These are phyloP conservation scores for Pharmacophagus antenor DNA, from an alignment of 2,888 invertebrate genomes.

Conservation along the genomic window DNA sequence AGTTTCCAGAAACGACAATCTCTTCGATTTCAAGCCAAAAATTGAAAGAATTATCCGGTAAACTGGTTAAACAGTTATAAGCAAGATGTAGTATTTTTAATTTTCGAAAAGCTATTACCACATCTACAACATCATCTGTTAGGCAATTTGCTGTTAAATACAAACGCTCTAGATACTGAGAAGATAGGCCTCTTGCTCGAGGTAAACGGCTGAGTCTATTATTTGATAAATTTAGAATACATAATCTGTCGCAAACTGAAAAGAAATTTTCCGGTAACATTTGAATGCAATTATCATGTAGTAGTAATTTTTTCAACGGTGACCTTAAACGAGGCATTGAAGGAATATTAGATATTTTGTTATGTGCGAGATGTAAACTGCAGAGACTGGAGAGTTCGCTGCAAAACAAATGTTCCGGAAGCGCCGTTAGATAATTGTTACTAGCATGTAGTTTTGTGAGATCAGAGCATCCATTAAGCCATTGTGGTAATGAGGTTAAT, in stretches of 20 bases:
- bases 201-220: slow-evolving; percentile 88
- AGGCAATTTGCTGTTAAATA: slow-evolving; percentile 89
- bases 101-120: slow-evolving; percentile 83
- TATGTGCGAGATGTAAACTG: slow-evolving; percentile 88
- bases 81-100: slow-evolving; percentile 87
- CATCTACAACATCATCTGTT: slow-evolving; percentile 84
- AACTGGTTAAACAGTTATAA: slow-evolving; percentile 87
- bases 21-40: slow-evolving; percentile 91
- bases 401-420: slow-evolving; percentile 87
- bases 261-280: slow-evolving; percentile 89
- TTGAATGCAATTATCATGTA: slow-evolving; percentile 90
- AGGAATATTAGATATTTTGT: slow-evolving; percentile 87
- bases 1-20: slow-evolving; percentile 90
- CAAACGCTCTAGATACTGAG: slow-evolving; percentile 83
- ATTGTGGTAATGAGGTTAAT: slow-evolving; percentile 86
- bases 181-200: slow-evolving; percentile 81
- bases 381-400: slow-evolving; percentile 87
- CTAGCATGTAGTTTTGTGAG: slow-evolving; percentile 87
- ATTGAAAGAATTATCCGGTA: slow-evolving; percentile 87
- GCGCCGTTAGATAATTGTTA: slow-evolving; percentile 85
- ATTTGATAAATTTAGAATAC: slow-evolving; percentile 88
- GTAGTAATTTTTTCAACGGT: slow-evolving; percentile 85
- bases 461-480: slow-evolving; percentile 87
- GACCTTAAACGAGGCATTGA: slow-evolving; percentile 83
- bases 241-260: slow-evolving; percentile 82